Evolutionary conservation across 2,888 invertebrate genomes (phyloP), one percentile per base, ranked within the genome.

Genomic region (Pterobdella sp.): DNA sequence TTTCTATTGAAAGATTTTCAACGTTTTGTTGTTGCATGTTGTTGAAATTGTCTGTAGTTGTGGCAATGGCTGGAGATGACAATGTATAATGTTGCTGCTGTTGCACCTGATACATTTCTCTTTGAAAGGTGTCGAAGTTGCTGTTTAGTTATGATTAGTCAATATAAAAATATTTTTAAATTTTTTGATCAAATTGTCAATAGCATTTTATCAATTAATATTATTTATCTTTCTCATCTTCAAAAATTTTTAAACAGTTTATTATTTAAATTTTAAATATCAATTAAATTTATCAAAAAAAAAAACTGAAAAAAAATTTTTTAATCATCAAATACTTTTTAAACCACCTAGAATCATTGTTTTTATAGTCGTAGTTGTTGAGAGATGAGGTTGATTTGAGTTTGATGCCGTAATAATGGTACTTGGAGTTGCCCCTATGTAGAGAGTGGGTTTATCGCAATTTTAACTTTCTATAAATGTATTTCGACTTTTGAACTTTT

Each of bases 321-420:
- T n/a, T n/a, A n/a, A n/a, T n/a, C n/a, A n/a, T 56, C 60, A 56
- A 56, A 22, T 18, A n/a, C 18, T 4, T 26, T 3, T 14, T 18
- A 18, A 14, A 56, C n/a, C 26, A 56, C 60, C 60, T 56, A 26
- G 60, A 14, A 14, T 56, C 60, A 22, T 18, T n/a, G 60, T 22
- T 56, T 26, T 56, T 56, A 26, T 56, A 56, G 60, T 56, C 72
- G 36, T 36, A 37, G 22, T 49, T 35, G 31, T 37, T 66, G 56
- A 68, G 35, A n/a, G 65, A 56, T 0, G 76, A 76, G 4, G 72
- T 31, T 2, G 60, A 60, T 49, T 76, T 76, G 64, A 76, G 70
- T n/a, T 66, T 64, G 42, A 76, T 65, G 35, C 76, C 76, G 60
- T 76, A 72, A 31, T 76, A 76, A 64, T 76, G 76, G 71, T 76